Evolutionary conservation across 1,140 invertebrate genomes (phyloP).

Genomic region (Anoplolepis gracilipes): DNA sequence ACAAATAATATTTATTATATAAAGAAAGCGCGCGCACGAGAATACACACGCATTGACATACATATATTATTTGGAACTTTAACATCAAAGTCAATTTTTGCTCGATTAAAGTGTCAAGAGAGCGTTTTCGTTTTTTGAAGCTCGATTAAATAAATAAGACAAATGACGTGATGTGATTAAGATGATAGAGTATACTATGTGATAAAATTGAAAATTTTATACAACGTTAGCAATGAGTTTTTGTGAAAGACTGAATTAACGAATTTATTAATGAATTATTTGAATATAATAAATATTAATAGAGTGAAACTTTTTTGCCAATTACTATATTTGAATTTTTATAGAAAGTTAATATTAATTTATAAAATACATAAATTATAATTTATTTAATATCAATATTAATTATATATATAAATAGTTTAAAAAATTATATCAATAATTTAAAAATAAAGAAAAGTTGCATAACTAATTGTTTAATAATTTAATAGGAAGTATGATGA

Average conservation of each 20-base stretch:
- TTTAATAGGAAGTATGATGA: background rate
- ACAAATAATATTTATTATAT: constrained; percentile 1
- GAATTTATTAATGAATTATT: too few species aligned
- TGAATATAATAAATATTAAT: too few species aligned
- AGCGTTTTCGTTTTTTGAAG: background rate
- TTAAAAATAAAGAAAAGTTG: background rate
- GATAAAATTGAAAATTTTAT: background rate
- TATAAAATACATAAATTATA: too few species aligned
- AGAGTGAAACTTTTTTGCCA: too few species aligned
- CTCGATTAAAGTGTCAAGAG: background rate
- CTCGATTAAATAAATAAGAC: background rate
- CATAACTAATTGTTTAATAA: background rate
- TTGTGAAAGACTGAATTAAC: too few species aligned
- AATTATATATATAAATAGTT: background rate
- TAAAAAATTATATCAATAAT: background rate
- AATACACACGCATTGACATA: background rate
- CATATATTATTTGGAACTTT: too few species aligned
- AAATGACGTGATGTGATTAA: background rate
- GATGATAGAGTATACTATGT: background rate
- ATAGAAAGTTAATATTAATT: too few species aligned
- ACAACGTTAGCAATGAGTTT: background rate
- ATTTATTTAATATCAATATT: too few species aligned
- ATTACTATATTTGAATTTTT: background rate
- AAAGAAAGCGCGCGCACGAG: background rate
- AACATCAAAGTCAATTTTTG: background rate